Evolutionary conservation across 2,113 vertebrate species (phyloP).

Genomic region (Aleadryas rufinucha): DNA sequence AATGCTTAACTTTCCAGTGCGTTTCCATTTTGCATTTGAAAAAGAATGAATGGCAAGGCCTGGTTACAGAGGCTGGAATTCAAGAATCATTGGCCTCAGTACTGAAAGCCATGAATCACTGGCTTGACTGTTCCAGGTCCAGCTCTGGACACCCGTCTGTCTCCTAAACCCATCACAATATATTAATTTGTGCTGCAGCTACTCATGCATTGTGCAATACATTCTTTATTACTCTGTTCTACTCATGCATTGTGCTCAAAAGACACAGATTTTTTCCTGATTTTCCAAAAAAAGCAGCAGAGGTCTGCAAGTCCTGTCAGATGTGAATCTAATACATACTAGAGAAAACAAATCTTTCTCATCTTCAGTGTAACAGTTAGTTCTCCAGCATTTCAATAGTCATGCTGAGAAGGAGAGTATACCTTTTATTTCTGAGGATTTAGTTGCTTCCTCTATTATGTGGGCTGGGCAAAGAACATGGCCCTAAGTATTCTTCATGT

Average conservation of each 20-base stretch:
- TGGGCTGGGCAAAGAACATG: constrained; percentile 27
- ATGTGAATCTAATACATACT: background rate
- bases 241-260: background rate
- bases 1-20: background rate
- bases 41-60: constrained; percentile 11
- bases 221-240: background rate
- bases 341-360: background rate
- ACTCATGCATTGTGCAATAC: constrained; percentile 10
- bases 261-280: background rate
- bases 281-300: background rate
- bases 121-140: constrained; percentile 10
- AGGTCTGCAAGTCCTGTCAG: background rate
- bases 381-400: background rate
- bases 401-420: background rate
- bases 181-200: constrained; percentile 14
- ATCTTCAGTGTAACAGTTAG: background rate
- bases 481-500: constrained; percentile 36
- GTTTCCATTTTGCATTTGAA: background rate
- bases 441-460: constrained; percentile 6
- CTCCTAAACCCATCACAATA: background rate
- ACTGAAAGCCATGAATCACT: constrained; percentile 19
- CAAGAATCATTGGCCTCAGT: constrained; percentile 15
- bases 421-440: background rate
- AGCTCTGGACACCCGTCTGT: background rate
- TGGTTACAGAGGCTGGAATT: background rate